Base-by-base conservation (phyloP, 2,797 vertebrate genomes). In the Philypnodon macrostomus region DNA sequence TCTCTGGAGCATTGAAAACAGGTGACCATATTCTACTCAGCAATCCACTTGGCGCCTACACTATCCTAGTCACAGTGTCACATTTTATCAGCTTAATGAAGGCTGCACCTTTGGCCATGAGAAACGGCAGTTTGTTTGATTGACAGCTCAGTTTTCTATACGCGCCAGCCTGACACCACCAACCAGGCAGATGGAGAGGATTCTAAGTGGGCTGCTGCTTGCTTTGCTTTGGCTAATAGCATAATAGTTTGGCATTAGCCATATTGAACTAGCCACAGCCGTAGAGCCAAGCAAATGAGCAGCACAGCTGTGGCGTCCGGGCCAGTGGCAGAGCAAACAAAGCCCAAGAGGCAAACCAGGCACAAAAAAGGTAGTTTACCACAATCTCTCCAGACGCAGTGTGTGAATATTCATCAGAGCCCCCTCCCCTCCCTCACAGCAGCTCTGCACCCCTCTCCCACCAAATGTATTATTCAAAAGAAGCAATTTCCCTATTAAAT, bases 391-490 rank as follows among this genome's bases (percentile, higher is more conserved):
- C 62, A 70, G 77, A 79, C 64, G 26, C 70, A 77, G 68, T 67
- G 72, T 38, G 32, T 90, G 83, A 87, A 90, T 90, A 90, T 89
- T 89, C 81, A 91, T 87, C 60, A 67, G 45, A n/a, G 67, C 74
- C 70, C 56, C 58, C 17, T 26, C 27, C 40, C 18, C 47, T 47
- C 4, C 34, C 6, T 41, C 21, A 73, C 60, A 47, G 53, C 38
- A 48, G 46, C 51, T 45, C 46, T 60, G 35, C 68, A 69, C 68
- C 75, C 77, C 71, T 58, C 67, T 75, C 58, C 66, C 73, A 75
- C 68, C 47, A 66, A 84, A 89, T 89, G 70, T 76, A 89, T 91
- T 88, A 91, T 90, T 91, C 82, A 90, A 63, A 77, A 58, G 47
- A 70, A 73, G 73, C 73, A 68, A 84, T 88, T 87, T 80, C 70